These are phyloP conservation scores for Saxicola maurus DNA, from an alignment of 2,797 vertebrate genomes.

Conservation along the genomic window DNA sequence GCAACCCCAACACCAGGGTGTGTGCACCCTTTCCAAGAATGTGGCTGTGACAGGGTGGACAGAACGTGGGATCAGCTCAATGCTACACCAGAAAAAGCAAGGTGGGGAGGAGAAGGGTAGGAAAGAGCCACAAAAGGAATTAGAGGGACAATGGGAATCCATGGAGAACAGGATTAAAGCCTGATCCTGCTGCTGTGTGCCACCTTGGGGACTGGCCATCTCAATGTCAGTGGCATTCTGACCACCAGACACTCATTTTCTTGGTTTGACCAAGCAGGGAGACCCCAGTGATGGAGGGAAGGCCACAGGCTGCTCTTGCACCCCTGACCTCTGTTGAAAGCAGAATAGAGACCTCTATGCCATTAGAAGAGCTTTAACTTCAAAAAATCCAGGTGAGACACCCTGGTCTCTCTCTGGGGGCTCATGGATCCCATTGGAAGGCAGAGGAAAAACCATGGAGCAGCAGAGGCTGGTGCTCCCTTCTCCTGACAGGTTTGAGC, in stretches of 20 bases:
- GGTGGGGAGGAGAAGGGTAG: background rate
- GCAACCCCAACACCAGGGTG: background rate
- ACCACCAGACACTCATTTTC: background rate
- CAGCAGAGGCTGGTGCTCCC: background rate
- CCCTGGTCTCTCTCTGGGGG: background rate
- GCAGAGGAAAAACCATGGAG: background rate
- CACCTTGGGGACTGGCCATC: background rate
- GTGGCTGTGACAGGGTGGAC: rapidly evolving
- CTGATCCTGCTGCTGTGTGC: background rate
- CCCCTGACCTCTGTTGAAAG: background rate
- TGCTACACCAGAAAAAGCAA: background rate
- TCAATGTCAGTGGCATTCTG: background rate
- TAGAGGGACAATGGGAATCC: background rate
- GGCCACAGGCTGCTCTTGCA: background rate
- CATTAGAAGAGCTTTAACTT: background rate
- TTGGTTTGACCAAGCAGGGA: background rate
- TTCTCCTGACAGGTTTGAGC: background rate
- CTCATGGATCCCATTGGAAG: background rate
- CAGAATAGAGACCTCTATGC: background rate
- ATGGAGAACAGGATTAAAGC: background rate
- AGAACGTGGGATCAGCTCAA: background rate
- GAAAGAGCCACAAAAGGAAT: background rate
- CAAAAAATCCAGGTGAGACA: background rate
- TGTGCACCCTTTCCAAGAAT: background rate
- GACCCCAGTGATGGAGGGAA: background rate